Percentiles rank a stretch among this genome's conserved stretches.
Conservation (phyloP, 2,888 invertebrate species). For the Thymelicus lineola region DNA sequence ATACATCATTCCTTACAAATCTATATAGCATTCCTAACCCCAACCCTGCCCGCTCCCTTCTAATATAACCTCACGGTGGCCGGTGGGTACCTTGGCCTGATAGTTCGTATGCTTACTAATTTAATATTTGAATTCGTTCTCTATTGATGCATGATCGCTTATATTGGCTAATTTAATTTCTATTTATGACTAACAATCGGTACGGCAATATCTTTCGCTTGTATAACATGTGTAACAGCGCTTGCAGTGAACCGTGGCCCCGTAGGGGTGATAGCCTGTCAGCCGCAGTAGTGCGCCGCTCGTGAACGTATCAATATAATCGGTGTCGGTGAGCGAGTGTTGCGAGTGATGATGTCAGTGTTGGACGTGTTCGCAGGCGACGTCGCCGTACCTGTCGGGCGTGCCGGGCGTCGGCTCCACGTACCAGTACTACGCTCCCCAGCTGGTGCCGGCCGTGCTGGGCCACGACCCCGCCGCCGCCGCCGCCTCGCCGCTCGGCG, state of each 20-base stretch:
- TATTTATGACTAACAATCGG: conserved; percentile 41
- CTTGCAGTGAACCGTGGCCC: conserved; percentile 34
- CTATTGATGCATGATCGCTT: conserved; percentile 73
- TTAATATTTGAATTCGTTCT: conserved; percentile 62
- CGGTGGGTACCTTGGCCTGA: conserved; percentile 75
- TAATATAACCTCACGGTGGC: conserved; percentile 60
- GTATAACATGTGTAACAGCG: conserved; percentile 28
- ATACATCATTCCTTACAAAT: conserved; percentile 15
- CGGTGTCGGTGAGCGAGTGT: conserved; percentile 25
- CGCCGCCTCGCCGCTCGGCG: conserved; percentile 92
- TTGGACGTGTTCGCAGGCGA: conserved; percentile 86
- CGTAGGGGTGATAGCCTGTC: background rate
- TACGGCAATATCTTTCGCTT: conserved; percentile 26
- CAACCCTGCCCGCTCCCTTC: conserved; percentile 54
- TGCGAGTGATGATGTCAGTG: conserved; percentile 30
- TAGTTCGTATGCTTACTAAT: conserved; percentile 75
- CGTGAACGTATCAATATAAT: conserved; percentile 22
- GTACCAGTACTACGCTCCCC: conserved; percentile 96
- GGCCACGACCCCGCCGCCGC: conserved; percentile 93
- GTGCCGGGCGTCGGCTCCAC: conserved; percentile 95
- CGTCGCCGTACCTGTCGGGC: conserved; percentile 96
- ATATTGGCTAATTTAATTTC: conserved; percentile 60
- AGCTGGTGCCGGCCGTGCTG: conserved; percentile 95
- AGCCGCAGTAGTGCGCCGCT: conserved; percentile 2
- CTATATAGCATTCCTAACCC: conserved; percentile 44